These are phyloP conservation scores for Entelurus aequoreus DNA, from an alignment of 2,113 vertebrate genomes.

Conservation along the genomic window DNA sequence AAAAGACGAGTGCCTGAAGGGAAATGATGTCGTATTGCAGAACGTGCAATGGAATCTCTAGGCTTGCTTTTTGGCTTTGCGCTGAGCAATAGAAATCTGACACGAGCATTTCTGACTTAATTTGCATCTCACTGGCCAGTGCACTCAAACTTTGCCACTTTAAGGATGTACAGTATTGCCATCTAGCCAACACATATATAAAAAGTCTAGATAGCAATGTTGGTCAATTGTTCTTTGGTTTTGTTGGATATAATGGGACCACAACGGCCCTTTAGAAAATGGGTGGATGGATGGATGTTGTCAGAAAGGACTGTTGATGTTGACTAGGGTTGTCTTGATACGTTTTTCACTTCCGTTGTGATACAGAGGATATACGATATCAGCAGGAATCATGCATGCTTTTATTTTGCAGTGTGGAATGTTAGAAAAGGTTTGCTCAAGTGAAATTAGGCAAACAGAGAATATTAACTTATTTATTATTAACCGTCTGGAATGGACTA, in stretches of 20 bases:
- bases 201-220: conserved; percentile 22
- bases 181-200: background rate
- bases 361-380: no score
- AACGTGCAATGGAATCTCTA: conserved; percentile 24
- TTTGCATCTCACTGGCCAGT: conserved; percentile 42
- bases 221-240: conserved; percentile 7
- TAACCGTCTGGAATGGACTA: no score
- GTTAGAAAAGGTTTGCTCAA: no score
- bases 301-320: no score
- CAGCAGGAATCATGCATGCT: no score
- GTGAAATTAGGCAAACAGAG: no score
- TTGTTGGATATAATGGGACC: background rate
- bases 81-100: conserved; percentile 64
- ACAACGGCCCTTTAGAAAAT: conserved; percentile 1
- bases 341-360: no score
- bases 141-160: conserved; percentile 18
- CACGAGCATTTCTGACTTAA: conserved; percentile 51
- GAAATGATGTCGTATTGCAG: conserved; percentile 35
- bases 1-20: conserved; percentile 35
- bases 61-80: conserved; percentile 62
- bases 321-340: no score
- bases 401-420: no score
- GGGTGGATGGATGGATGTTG: no score
- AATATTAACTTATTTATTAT: no score
- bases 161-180: conserved; percentile 3